Conservation (phyloP, 2,113 vertebrate species). For the Mesocricetus auratus region DNA sequence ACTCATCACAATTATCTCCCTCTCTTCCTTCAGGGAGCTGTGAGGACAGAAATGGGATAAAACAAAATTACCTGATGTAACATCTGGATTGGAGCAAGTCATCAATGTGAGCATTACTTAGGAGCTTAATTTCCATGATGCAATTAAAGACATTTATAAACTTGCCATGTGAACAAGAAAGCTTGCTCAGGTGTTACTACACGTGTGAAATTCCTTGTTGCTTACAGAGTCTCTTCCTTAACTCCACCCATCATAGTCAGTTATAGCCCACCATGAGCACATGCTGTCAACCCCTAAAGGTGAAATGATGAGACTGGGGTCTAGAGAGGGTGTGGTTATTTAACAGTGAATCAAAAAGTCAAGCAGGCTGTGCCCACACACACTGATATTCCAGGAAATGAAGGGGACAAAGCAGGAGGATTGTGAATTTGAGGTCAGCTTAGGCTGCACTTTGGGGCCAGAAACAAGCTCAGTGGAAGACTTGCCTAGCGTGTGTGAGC, state of each 20-base stretch:
- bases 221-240: not conserved
- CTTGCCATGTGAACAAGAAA: not conserved
- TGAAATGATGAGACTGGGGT: not conserved
- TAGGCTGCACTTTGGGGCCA: not conserved
- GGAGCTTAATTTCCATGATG: not conserved
- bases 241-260: not conserved
- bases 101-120: not conserved
- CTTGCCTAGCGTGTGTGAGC: not conserved
- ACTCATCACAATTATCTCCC: not conserved
- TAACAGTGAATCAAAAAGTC: not conserved
- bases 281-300: not conserved
- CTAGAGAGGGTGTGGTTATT: not conserved
- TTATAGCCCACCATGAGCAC: not conserved
- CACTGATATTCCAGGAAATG: not conserved
- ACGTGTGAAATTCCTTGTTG: not conserved
- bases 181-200: not conserved
- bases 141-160: not conserved
- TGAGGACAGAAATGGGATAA: not conserved
- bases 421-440: not conserved
- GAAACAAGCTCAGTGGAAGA: not conserved
- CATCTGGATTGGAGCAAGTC: not conserved
- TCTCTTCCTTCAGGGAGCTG: not conserved
- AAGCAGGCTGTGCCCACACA: not conserved
- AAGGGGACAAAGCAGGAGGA: not conserved
- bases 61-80: not conserved